Base-by-base conservation (phyloP, 2,888 invertebrate species). In the Brenthis hecate region DNA sequence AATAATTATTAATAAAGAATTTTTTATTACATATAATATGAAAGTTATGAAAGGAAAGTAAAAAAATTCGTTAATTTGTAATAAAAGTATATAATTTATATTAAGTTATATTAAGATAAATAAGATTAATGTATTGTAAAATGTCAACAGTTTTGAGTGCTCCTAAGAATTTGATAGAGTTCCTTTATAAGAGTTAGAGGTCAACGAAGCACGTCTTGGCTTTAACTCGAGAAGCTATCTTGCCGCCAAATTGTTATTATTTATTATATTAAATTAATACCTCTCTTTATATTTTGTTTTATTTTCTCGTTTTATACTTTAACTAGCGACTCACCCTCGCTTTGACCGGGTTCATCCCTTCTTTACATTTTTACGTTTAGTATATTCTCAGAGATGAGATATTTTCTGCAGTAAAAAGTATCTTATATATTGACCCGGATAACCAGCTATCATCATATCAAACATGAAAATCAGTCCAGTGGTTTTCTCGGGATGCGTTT, bases 201-300 rank as follows among this genome's bases (percentile, higher is more conserved):
- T 63, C 16, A 48, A 62, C 50, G 56, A 68, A 68, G 51, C 51
- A 50, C 13, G 75, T 69, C 58, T 16, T 63, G 60, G 74, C 73
- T 77, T 78, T 76, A 77, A 81, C 84, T 87, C 83, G 79, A 82
- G 89, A 91, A 87, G 90, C 90, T 91, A 90, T 89, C 89, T 90
- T 90, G 89, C 89, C 90, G 86, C 90, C 90, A 90, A 91, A 91
- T 89, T 89, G 83, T 88, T 87, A 80, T 87, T 81, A 88, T 88
- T 89, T 89, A 88, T 87, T 85, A 81, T 80, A 86, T 83, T 82
- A 80, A 83, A 82, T 73, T 75, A 75, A 66, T 82, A 80, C 61
- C 65, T 67, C 56, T 71, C 72, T 71, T 71, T 73, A 69, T 61
- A 43, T 56, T 56, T 53, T 58, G 55, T 70, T 65, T 68, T 65